These are phyloP conservation scores for Takifugu bimaculatus DNA, from an alignment of 2,113 vertebrate species.

Conservation along the genomic window DNA sequence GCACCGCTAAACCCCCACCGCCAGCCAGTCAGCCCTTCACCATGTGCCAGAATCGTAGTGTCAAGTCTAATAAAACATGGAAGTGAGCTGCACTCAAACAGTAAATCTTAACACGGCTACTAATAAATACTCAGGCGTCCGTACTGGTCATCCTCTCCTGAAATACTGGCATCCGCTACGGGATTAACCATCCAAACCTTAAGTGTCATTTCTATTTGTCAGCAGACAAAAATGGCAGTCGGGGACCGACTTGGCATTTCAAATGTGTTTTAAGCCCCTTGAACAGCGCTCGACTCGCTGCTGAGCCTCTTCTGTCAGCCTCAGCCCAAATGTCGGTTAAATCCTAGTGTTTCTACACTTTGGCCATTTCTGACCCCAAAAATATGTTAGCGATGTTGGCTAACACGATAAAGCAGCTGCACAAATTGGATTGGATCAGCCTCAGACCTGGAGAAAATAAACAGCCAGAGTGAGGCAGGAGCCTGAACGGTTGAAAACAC, in stretches of 20 bases:
- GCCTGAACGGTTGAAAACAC: conserved; percentile 13
- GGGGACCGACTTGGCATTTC: conserved; percentile 12
- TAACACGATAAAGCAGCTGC: background rate
- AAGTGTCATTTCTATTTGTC: conserved; percentile 15
- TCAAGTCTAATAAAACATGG: conserved; percentile 42
- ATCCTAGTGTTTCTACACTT: background rate
- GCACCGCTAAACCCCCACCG: conserved; percentile 20
- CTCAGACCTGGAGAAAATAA: background rate
- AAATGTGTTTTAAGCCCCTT: conserved; percentile 4
- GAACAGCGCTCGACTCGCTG: background rate
- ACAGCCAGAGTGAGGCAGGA: background rate
- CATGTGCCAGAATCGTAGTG: conserved; percentile 47
- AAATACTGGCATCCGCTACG: conserved; percentile 44
- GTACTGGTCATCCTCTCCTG: conserved; percentile 17
- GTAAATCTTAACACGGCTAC: conserved; percentile 37
- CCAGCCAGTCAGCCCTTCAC: conserved; percentile 35
- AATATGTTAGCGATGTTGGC: no score
- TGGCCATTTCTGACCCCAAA: no score
- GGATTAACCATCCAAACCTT: background rate
- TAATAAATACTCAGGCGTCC: conserved; percentile 50
- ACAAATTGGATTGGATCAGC: background rate
- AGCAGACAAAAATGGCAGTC: conserved; percentile 30
- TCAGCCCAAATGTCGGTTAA: background rate
- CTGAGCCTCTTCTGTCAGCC: background rate
- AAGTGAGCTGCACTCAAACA: conserved; percentile 45